Evolutionary conservation across 2,888 invertebrate genomes (phyloP).

Genomic region (Nymphalis polychloros): DNA sequence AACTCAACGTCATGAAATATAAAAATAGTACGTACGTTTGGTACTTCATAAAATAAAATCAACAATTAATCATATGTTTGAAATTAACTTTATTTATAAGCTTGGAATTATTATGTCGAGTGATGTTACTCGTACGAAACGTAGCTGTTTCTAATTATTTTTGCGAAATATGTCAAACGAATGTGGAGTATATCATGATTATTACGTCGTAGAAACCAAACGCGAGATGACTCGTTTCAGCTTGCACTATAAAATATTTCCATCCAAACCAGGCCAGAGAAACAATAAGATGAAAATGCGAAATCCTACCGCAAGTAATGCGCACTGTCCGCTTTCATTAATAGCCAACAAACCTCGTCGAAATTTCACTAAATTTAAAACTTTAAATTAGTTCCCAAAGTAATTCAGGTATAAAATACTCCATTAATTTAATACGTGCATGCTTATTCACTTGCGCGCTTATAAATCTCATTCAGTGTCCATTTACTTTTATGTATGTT

Average conservation of each 20-base stretch:
- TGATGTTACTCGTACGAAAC: no score
- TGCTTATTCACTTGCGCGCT: neutral
- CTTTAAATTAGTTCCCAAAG: neutral
- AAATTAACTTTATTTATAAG: no score
- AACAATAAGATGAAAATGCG: neutral
- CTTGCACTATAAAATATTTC: neutral
- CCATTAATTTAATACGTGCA: neutral
- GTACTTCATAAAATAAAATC: no score
- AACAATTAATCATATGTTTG: no score
- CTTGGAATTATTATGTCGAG: no score
- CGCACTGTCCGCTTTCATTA: neutral
- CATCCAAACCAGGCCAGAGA: neutral
- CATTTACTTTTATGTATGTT: neutral
- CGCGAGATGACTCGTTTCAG: neutral
- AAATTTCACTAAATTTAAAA: neutral
- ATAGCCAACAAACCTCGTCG: constrained; percentile 1
- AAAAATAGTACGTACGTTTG: no score
- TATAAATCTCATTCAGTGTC: constrained; percentile 3
- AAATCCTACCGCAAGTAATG: neutral
- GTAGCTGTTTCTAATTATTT: no score
- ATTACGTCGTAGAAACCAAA: neutral
- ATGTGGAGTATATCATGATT: neutral
- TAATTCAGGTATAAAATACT: neutral
- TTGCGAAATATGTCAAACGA: no score
- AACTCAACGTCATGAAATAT: no score